Base-by-base conservation (phyloP, 23 tunicate species). In the Trididemnum nubilum region DNA sequence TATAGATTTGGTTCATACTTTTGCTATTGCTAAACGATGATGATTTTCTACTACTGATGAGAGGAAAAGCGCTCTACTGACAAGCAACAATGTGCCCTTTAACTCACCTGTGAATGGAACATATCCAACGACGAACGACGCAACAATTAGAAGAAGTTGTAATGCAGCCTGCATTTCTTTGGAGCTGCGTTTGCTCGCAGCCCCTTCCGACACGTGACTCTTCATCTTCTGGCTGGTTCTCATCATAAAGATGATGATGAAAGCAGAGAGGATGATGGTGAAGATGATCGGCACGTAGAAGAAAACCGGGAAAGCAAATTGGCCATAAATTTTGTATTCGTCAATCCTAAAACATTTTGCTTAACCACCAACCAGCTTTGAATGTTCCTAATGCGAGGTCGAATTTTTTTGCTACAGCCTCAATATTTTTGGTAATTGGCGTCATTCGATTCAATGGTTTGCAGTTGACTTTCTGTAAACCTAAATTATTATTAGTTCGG, bases 21-120 rank as follows among this genome's bases (percentile, higher is more conserved):
- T n/a, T n/a, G n/a, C n/a, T n/a, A n/a, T n/a, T n/a, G n/a, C n/a
- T n/a, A n/a, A n/a, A n/a, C n/a, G n/a, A n/a, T n/a, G n/a, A n/a
- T n/a, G n/a, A n/a, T n/a, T n/a, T n/a, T n/a, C n/a, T n/a, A n/a
- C n/a, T n/a, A n/a, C n/a, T n/a, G n/a, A n/a, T n/a, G n/a, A n/a
- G n/a, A n/a, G n/a, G n/a, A n/a, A n/a, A n/a, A n/a, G n/a, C n/a
- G n/a, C n/a, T n/a, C n/a, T n/a, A n/a, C n/a, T n/a, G n/a, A n/a
- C n/a, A n/a, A n/a, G n/a, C n/a, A n/a, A n/a, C n/a, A n/a, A n/a
- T n/a, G n/a, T n/a, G n/a, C n/a, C n/a, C n/a, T n/a, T n/a, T n/a
- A n/a, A 77, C 72, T 86, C 71, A 59, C 64, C 91, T n/a, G 86
- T 57, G 39, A 65, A 64, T 2, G 86, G 85, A 27, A 87, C 77